A percentile compares a stretch with the other conserved stretches of the same genome.
phyloP scores from a whole-genome alignment of 1,140 invertebrate genomes.

The Gryon sp. region DNA sequence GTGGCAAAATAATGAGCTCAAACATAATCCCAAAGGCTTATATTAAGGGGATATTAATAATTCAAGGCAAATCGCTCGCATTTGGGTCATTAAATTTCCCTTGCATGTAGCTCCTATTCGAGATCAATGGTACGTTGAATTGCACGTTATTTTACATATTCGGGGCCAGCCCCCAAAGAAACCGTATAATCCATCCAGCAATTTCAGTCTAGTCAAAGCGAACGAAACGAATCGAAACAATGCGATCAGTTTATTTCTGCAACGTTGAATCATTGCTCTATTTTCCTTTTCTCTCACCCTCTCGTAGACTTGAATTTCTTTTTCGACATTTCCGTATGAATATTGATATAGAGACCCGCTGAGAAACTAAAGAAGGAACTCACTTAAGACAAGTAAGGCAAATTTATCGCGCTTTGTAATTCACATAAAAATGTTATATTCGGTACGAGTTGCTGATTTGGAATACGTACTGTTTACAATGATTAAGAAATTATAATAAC shows the following conservation, averaged over 20 bases:
- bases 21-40: conserved; percentile 32
- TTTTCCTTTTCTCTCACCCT: neutral
- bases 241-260: neutral
- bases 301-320: neutral
- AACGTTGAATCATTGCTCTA: neutral
- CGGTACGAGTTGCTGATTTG: conserved; percentile 58
- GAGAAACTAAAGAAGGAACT: conserved; percentile 24
- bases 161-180: conserved; percentile 19
- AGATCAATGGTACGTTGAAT: conserved; percentile 22
- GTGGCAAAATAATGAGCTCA: conserved; percentile 30
- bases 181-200: conserved; percentile 5
- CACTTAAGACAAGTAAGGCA: conserved; percentile 33
- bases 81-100: conserved; percentile 66
- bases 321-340: conserved; percentile 23
- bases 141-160: conserved; percentile 56
- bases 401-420: conserved; percentile 48
- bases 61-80: conserved; percentile 67
- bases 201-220: conserved; percentile 13
- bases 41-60: conserved; percentile 41
- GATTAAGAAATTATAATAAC: conserved; percentile 52
- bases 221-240: conserved; percentile 1
- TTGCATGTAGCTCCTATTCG: conserved; percentile 34
- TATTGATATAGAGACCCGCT: conserved; percentile 25
- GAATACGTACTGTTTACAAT: conserved; percentile 59
- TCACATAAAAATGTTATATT: conserved; percentile 55